phyloP scores from a whole-genome alignment of 2,797 vertebrate species.

The Hoplostethus atlanticus region DNA sequence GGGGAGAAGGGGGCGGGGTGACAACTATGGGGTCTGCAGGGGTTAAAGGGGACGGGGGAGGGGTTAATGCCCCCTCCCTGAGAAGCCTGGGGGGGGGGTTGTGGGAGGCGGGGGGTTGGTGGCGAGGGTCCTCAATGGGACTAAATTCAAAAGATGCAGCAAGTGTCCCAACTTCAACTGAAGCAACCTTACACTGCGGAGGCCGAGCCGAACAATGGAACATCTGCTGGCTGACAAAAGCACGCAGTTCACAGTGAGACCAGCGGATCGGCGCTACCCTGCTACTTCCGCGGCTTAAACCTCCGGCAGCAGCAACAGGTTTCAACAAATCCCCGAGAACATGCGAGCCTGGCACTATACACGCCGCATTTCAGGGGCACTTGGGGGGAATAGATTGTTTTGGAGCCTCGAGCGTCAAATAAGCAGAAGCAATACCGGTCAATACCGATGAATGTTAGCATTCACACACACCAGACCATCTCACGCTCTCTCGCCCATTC shows the following conservation, averaged over 20 bases:
- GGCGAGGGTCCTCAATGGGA: conserved; percentile 64
- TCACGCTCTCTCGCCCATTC: conserved; percentile 16
- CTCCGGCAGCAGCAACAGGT: conserved; percentile 56
- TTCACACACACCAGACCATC: conserved; percentile 9
- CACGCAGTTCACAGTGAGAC: conserved; percentile 40
- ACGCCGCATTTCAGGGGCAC: neutral
- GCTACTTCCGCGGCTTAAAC: conserved; percentile 9
- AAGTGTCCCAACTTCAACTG: conserved; percentile 80
- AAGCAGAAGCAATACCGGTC: neutral
- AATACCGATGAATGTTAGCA: conserved; percentile 1
- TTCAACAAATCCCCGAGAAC: conserved; percentile 24
- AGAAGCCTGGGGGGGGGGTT: conserved; percentile 58
- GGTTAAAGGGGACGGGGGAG: conserved; percentile 70
- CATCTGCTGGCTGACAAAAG: conserved; percentile 81
- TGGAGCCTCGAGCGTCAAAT: neutral
- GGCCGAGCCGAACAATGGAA: conserved; percentile 73
- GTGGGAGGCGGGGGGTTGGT: conserved; percentile 44
- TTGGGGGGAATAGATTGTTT: neutral
- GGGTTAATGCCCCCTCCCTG: conserved; percentile 58
- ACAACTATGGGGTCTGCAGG: conserved; percentile 60
- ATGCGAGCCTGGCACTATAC: neutral
- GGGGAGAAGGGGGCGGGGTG: conserved; percentile 26
- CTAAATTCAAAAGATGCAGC: conserved; percentile 83
- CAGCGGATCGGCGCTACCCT: conserved; percentile 36
- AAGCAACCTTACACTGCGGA: conserved; percentile 77